Evolutionary conservation across 2,888 invertebrate genomes (phyloP).

Genomic region (Nymphalis polychloros): DNA sequence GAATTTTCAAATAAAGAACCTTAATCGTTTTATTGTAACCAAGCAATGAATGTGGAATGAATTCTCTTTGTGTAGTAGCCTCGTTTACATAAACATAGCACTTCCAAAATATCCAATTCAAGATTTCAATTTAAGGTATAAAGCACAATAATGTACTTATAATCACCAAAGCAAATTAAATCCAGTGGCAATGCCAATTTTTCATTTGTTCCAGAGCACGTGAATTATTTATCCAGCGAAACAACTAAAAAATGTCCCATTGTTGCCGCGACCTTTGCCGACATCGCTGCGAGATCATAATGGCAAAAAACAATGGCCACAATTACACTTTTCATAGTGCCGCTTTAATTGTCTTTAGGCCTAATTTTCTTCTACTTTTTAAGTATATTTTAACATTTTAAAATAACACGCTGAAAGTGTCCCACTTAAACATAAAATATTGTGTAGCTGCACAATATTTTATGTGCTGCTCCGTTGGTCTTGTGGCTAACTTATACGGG

Average conservation of each 20-base stretch:
- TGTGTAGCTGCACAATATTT: no score
- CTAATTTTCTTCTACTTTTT: slow-evolving; percentile 21
- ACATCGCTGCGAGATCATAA: slow-evolving; percentile 16
- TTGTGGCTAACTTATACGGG: no score
- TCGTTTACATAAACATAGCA: no score
- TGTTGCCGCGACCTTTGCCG: slow-evolving; percentile 29
- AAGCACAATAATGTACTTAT: background rate
- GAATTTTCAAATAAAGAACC: no score
- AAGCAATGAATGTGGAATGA: no score
- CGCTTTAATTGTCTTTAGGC: slow-evolving; percentile 30
- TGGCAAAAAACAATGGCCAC: slow-evolving; percentile 27
- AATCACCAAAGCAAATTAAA: slow-evolving; percentile 14
- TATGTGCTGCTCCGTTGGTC: no score
- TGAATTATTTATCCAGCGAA: slow-evolving; percentile 11
- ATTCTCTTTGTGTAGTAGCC: no score
- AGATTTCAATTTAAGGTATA: background rate
- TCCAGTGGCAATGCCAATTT: slow-evolving; percentile 15
- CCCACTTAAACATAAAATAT: background rate
- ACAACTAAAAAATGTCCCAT: slow-evolving; percentile 24
- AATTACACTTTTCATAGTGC: slow-evolving; percentile 33
- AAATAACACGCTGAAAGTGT: slow-evolving; percentile 3
- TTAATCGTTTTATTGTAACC: no score
- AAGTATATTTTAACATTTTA: slow-evolving; percentile 17
- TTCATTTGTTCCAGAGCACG: slow-evolving; percentile 14
- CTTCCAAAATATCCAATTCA: no score